Conservation (phyloP, 2,888 invertebrate genomes). For the Melinaea marsaeus region DNA sequence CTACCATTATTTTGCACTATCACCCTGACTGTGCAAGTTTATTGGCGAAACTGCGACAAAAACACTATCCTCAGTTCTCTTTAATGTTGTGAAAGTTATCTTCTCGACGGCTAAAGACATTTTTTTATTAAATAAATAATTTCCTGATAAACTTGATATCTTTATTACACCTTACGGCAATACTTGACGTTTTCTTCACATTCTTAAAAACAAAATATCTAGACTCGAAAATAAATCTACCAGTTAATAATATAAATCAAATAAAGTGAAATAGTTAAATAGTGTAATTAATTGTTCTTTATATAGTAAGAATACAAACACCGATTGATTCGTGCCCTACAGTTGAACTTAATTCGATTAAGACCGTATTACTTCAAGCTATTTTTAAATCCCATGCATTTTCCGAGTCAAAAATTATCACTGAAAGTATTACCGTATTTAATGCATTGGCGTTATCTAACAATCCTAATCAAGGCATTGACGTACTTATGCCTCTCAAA, state of each 20-base stretch:
- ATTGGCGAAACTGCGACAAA: conserved; percentile 43
- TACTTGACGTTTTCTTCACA: not conserved
- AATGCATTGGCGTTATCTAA: conserved; percentile 55
- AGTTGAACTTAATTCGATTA: conserved; percentile 32
- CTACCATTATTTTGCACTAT: conserved; percentile 69
- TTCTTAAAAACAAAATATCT: too few species aligned
- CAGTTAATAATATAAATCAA: too few species aligned
- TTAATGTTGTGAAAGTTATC: conserved; percentile 33
- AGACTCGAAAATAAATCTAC: too few species aligned
- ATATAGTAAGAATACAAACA: too few species aligned
- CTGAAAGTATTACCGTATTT: conserved; percentile 56
- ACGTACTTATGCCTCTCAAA: conserved; percentile 37
- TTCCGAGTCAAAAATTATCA: conserved; percentile 56
- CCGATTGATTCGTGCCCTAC: conserved; percentile 9
- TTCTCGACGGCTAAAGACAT: conserved; percentile 31
- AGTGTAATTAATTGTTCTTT: too few species aligned
- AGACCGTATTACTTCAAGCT: conserved; percentile 33
- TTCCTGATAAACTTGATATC: conserved; percentile 7
- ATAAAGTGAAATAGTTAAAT: too few species aligned
- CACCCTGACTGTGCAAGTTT: conserved; percentile 58
- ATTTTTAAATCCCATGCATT: conserved; percentile 53
- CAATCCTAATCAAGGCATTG: conserved; percentile 31
- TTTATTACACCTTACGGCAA: conserved; percentile 6
- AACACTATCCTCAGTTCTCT: conserved; percentile 31
- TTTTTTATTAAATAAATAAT: conserved; percentile 23